phyloP scores from a whole-genome alignment of 2,888 invertebrate genomes.

The Campoletis raptor region DNA sequence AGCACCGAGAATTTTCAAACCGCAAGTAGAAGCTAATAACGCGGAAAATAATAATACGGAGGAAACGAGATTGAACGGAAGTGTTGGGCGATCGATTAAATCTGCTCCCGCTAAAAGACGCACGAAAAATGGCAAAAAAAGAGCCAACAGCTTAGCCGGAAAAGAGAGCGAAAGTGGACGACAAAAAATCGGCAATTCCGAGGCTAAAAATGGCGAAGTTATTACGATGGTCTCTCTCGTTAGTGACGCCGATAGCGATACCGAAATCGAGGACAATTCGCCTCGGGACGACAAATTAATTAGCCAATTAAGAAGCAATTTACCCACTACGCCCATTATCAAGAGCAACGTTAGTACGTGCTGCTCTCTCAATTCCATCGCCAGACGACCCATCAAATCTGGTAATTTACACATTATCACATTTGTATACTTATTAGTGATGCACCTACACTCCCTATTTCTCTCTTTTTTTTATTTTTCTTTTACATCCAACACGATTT shows the following conservation, averaged over 20 bases:
- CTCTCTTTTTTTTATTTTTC: background rate
- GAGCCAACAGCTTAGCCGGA: conserved; percentile 72
- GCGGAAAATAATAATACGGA: background rate
- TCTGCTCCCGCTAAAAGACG: conserved; percentile 79
- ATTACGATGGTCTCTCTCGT: conserved; percentile 90
- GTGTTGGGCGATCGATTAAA: conserved; percentile 68
- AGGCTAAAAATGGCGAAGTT: conserved; percentile 80
- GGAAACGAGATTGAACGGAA: background rate
- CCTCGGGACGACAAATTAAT: conserved; percentile 81
- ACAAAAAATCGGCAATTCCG: conserved; percentile 61
- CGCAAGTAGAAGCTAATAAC: conserved; percentile 12
- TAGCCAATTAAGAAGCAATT: conserved; percentile 80
- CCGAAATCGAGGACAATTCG: conserved; percentile 84
- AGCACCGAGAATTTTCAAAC: conserved; percentile 67
- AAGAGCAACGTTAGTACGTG: conserved; percentile 76
- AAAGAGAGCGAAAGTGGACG: conserved; percentile 66
- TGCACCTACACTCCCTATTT: background rate
- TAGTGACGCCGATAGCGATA: conserved; percentile 89
- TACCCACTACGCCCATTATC: conserved; percentile 82
- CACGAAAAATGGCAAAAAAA: conserved; percentile 78
- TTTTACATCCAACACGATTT: background rate
- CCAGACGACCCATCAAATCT: conserved; percentile 80
- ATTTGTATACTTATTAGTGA: background rate
- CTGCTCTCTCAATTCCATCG: conserved; percentile 66
- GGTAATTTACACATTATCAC: conserved; percentile 72